Conservation (phyloP, 2,797 vertebrate genomes). For the Aratinga solstitialis region DNA sequence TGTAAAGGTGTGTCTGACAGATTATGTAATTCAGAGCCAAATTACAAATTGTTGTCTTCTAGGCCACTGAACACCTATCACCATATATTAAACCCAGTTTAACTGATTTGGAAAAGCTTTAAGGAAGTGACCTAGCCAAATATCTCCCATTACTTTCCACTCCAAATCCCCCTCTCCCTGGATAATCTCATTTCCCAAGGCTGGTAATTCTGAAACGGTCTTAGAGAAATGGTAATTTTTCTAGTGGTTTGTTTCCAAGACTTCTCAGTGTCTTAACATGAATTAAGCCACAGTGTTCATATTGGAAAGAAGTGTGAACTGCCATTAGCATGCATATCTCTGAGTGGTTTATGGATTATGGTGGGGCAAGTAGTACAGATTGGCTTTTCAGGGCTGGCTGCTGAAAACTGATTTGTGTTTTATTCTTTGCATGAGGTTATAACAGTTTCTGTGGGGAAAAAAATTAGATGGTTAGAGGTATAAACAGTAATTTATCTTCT, state of each 20-base stretch:
- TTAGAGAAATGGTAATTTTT: not conserved
- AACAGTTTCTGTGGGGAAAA: not conserved
- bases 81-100: constrained; percentile 13
- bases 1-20: constrained; percentile 21
- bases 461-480: not conserved
- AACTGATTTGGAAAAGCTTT: constrained; percentile 42
- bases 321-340: accelerated
- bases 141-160: not conserved
- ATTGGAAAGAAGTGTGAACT: not conserved
- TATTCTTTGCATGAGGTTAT: not conserved
- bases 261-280: not conserved
- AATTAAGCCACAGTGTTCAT: not conserved
- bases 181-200: not conserved
- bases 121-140: not conserved
- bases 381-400: not conserved
- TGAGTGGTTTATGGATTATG: not conserved
- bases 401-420: not conserved
- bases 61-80: constrained; percentile 22
- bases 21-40: not conserved
- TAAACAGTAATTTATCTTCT: not conserved
- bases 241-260: not conserved
- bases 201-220: not conserved
- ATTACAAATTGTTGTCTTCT: constrained; percentile 2
- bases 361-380: not conserved
- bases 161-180: not conserved